Evolutionary conservation across 2,113 vertebrate species (phyloP), one percentile per base, ranked within the genome.

Genomic region (Chionis minor): DNA sequence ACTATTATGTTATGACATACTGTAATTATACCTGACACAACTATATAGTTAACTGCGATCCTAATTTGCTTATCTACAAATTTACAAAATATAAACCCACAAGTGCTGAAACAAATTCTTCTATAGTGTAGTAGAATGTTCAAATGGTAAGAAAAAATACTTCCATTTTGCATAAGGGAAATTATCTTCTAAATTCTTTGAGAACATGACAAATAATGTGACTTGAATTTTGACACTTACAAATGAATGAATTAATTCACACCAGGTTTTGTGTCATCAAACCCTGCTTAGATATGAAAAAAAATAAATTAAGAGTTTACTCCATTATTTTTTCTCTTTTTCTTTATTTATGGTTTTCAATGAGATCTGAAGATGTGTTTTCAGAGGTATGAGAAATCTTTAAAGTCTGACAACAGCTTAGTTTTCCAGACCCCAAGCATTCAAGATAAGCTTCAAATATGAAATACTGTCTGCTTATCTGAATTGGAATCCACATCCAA

Each of bases 401-500:
- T 63, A 35, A 81, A 92, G 35, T 63, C 66, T 93, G 52, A 93
- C 58, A 85, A 63, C 58, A 80, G 62, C 62, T 81, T 86, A 21
- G 54, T 86, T 86, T 90, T 77, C 32, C 79, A 96, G 49, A 72
- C 23, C 4, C 70, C 58, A 23, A 77, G 17, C 8, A 56, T 58
- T 54, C 62, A 77, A 92, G 79, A 88, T 93, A 95, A 96, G 81
- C 62, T 65, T 65, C 70, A 94, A 90, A 82, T 86, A 89, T 77
- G 49, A 96, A 95, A 85, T 82, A 21, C 9, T 67, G 65, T 9
- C 58, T 94, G 61, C 70, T 96, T 96, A 94, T 97, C 90, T 93
- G 66, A 94, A 96, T 94, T 86, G 49, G 81, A 96, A 96, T 93
- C 94, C 88, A 86, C 85, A 77, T 49, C 69, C 87, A 79, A 91